Conservation (phyloP, 2,797 vertebrate species). For the Acanthurus leucopareius region DNA sequence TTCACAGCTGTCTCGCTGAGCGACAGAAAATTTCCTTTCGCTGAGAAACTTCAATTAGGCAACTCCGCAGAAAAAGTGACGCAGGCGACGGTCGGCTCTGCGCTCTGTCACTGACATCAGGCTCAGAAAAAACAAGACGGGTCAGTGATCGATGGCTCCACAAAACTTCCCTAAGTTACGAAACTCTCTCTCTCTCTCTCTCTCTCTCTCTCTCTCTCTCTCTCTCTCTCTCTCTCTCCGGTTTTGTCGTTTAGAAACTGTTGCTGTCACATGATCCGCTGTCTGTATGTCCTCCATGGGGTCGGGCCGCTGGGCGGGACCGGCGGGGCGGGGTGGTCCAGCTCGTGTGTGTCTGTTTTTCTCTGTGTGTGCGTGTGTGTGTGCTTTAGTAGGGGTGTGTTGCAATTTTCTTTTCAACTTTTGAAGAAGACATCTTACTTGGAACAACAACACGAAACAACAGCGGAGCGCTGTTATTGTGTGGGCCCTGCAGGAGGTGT, state of each 20-base stretch:
- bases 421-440: conserved; percentile 5
- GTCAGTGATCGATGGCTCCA: conserved; percentile 59
- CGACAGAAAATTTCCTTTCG: conserved; percentile 1
- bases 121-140: conserved; percentile 37
- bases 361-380: not conserved
- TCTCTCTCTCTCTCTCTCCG: not conserved
- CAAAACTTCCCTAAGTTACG: conserved; percentile 72
- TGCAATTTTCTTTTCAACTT: conserved; percentile 37
- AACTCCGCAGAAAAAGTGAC: conserved; percentile 64
- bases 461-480: not conserved
- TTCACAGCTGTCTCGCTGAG: conserved; percentile 44
- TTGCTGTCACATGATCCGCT: conserved; percentile 80
- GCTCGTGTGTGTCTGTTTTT: conserved; percentile 1
- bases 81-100: conserved; percentile 46
- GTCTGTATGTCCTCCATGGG: conserved; percentile 60
- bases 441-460: not conserved
- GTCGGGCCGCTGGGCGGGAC: conserved; percentile 72
- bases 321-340: conserved; percentile 66
- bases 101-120: conserved; percentile 59
- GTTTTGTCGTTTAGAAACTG: conserved; percentile 59
- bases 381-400: conserved; percentile 11
- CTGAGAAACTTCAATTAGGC: conserved; percentile 15
- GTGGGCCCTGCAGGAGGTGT: not conserved
- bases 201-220: conserved; percentile 13
- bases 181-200: conserved; percentile 53